Evolutionary conservation across 2,797 vertebrate species (phyloP).

Genomic region (Sebastes cheni): DNA sequence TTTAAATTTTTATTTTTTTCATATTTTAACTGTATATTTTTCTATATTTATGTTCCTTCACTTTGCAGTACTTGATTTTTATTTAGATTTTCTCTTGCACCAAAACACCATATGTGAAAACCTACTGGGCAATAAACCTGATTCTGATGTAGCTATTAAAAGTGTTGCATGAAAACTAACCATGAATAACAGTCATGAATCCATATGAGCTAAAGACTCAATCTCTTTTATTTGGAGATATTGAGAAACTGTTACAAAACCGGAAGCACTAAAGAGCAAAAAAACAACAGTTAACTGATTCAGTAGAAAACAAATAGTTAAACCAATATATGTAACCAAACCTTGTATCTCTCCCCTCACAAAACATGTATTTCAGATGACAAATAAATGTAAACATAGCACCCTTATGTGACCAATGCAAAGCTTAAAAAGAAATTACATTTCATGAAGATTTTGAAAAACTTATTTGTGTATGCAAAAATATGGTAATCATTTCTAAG

Average conservation of each 20-base stretch:
- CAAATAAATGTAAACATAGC: slow-evolving; percentile 26
- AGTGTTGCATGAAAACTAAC: neutral
- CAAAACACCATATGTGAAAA: neutral
- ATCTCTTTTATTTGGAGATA: slow-evolving; percentile 65
- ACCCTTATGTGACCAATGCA: slow-evolving; percentile 10
- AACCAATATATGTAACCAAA: slow-evolving; percentile 18
- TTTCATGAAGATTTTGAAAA: slow-evolving; percentile 7
- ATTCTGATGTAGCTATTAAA: neutral
- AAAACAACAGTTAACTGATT: neutral
- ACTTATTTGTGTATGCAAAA: slow-evolving; percentile 4
- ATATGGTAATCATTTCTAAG: slow-evolving; percentile 9
- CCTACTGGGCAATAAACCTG: neutral
- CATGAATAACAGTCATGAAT: slow-evolving; percentile 18
- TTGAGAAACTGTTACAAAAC: slow-evolving; percentile 40
- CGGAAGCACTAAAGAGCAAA: slow-evolving; percentile 1
- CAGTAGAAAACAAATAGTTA: neutral
- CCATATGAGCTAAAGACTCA: slow-evolving; percentile 4
- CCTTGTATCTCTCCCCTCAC: slow-evolving; percentile 1
- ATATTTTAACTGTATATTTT: neutral
- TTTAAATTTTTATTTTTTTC: neutral
- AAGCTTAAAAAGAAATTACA: slow-evolving; percentile 11
- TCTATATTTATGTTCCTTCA: neutral
- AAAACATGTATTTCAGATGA: slow-evolving; percentile 27
- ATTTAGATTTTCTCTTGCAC: neutral
- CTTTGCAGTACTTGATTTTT: neutral